phyloP scores from a whole-genome alignment of 2,113 vertebrate genomes.

The Motacilla tschutschensis region DNA sequence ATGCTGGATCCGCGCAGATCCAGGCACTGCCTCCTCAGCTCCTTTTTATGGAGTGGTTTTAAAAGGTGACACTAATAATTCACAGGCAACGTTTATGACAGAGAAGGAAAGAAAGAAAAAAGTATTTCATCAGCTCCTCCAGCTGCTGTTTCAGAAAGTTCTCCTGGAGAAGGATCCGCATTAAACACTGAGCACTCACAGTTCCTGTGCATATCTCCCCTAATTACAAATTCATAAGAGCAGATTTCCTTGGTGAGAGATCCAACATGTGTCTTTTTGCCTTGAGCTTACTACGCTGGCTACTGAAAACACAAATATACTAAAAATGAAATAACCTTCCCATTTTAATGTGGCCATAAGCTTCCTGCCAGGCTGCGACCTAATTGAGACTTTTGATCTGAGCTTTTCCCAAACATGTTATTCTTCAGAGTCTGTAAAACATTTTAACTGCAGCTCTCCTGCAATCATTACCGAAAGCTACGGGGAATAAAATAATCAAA shows the following conservation, averaged over 20 bases:
- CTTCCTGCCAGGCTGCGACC: conserved; percentile 72
- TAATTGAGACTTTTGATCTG: conserved; percentile 80
- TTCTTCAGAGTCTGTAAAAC: conserved; percentile 74
- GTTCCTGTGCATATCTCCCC: background rate
- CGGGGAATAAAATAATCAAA: background rate
- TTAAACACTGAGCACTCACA: conserved; percentile 11
- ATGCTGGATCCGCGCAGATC: background rate
- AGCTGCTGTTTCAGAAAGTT: conserved; percentile 2
- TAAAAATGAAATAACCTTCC: conserved; percentile 70
- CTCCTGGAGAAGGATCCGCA: background rate
- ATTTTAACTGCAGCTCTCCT: conserved; percentile 63
- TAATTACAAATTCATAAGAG: conserved; percentile 20
- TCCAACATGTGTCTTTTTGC: conserved; percentile 23
- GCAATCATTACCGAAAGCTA: conserved; percentile 66
- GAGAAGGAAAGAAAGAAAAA: background rate
- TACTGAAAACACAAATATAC: conserved; percentile 46
- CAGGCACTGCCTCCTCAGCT: background rate
- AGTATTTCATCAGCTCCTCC: background rate
- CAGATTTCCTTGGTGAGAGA: conserved; percentile 38
- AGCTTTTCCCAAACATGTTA: conserved; percentile 55
- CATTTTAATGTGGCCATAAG: conserved; percentile 74
- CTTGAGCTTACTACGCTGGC: conserved; percentile 2
- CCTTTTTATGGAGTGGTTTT: background rate
- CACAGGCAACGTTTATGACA: background rate
- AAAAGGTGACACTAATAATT: background rate